These are phyloP conservation scores for Steinernema hermaphroditum DNA, from an alignment of 2,888 invertebrate species.

Conservation along the genomic window DNA sequence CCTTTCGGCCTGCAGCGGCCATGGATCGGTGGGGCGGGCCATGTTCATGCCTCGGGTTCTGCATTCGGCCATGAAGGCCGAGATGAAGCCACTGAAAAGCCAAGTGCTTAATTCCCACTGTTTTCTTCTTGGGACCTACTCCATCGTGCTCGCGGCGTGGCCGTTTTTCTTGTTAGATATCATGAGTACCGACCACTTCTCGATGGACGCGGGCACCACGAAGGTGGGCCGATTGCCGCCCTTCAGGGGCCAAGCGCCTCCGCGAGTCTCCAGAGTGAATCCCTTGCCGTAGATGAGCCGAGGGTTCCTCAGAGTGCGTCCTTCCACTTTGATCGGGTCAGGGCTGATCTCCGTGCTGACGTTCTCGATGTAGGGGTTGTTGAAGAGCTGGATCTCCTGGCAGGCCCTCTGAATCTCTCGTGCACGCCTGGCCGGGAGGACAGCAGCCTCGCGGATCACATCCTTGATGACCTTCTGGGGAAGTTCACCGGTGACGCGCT, in stretches of 20 bases:
- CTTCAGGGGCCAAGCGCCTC: not conserved
- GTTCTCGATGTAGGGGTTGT: not conserved
- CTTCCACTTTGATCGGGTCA: conserved; percentile 4
- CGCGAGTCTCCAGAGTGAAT: not conserved
- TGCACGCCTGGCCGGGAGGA: not conserved
- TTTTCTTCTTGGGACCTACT: too few species aligned
- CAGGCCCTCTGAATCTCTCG: not conserved
- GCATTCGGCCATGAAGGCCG: not conserved
- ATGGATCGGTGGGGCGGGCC: not conserved
- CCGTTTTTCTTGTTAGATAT: not conserved
- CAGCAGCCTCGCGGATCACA: not conserved
- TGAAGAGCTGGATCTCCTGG: conserved; percentile 3
- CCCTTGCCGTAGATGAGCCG: not conserved
- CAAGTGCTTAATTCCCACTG: too few species aligned
- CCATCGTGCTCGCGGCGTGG: not conserved
- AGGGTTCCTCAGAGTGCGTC: not conserved
- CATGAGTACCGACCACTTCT: not conserved
- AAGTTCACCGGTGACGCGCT: conserved; percentile 16
- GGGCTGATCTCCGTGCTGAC: not conserved
- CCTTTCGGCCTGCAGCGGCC: not conserved
- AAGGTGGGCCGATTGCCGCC: not conserved
- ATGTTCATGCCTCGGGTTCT: not conserved
- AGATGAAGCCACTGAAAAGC: not conserved
- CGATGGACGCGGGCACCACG: not conserved
- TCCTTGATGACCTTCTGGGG: conserved; percentile 19